A percentile compares a stretch with the other conserved stretches of the same genome.
phyloP scores from a whole-genome alignment of 23 tunicate species.

The Halocynthia aurantium region DNA sequence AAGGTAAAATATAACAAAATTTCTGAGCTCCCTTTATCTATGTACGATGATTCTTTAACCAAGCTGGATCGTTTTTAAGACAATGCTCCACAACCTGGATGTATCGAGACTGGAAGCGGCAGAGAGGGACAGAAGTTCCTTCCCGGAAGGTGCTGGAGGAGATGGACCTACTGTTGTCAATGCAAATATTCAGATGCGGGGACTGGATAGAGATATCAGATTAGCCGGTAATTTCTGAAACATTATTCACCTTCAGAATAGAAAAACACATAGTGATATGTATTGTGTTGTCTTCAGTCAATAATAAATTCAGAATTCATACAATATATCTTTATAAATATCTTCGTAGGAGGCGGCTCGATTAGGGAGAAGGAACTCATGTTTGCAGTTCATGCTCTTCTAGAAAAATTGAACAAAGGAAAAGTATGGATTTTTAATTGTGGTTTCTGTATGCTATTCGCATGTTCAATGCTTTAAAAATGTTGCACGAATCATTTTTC shows the following conservation, averaged over 20 bases:
- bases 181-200: constrained; percentile 39
- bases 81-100: constrained; percentile 69
- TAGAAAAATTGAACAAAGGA: constrained; percentile 80
- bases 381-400: constrained; percentile 26
- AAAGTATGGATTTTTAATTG: constrained; percentile 36
- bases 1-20: constrained; percentile 30
- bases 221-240: constrained; percentile 45
- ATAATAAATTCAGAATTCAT: not conserved
- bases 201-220: constrained; percentile 42
- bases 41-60: not conserved
- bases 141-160: constrained; percentile 11
- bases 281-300: not conserved
- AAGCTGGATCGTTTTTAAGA: constrained; percentile 22
- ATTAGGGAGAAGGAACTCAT: constrained; percentile 15
- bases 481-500: not conserved
- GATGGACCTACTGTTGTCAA: constrained; percentile 46
- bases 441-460: not conserved
- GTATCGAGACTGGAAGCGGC: constrained; percentile 62
- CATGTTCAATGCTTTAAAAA: not conserved
- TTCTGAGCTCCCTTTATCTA: not conserved
- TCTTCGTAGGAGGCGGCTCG: not conserved
- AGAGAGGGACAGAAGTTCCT: constrained; percentile 23
- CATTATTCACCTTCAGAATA: not conserved
- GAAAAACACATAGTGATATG: not conserved
- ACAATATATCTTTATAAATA: not conserved